These are phyloP conservation scores for Tridacna gigas DNA, from an alignment of 2,888 invertebrate species.

Conservation along the genomic window DNA sequence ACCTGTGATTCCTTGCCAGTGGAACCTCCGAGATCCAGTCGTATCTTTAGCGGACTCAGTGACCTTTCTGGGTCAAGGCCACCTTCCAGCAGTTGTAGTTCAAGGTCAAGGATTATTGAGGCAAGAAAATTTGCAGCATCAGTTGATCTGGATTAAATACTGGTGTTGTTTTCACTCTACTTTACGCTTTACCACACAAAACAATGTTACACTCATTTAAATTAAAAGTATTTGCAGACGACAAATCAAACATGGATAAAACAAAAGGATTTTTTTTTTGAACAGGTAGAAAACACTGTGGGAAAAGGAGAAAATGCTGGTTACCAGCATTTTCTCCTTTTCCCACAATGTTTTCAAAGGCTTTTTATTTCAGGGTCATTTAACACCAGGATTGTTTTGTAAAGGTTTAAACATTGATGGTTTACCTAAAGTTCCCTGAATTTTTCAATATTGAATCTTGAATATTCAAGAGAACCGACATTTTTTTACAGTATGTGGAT, in stretches of 20 bases:
- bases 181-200: background rate
- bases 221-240: background rate
- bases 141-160: background rate
- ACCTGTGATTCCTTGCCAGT: conserved; percentile 69
- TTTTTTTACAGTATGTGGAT: too few relatives aligned
- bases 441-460: too few relatives aligned
- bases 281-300: background rate
- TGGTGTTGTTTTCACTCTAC: background rate
- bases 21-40: conserved; percentile 57
- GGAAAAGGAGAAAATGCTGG: background rate
- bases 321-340: background rate
- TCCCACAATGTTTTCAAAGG: background rate
- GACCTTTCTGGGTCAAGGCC: conserved; percentile 26
- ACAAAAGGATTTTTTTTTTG: background rate
- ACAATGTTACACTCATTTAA: background rate
- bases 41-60: background rate
- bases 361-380: too few relatives aligned
- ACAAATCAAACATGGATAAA: background rate
- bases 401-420: too few relatives aligned
- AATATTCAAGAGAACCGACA: too few relatives aligned
- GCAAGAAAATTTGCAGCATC: conserved; percentile 59
- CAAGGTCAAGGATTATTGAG: conserved; percentile 54
- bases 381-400: too few relatives aligned
- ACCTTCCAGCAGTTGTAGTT: conserved; percentile 50
- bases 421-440: too few relatives aligned